Evolutionary conservation across 1,140 invertebrate species (phyloP), one percentile per base, ranked within the genome.

Genomic region (Psix sp.): DNA sequence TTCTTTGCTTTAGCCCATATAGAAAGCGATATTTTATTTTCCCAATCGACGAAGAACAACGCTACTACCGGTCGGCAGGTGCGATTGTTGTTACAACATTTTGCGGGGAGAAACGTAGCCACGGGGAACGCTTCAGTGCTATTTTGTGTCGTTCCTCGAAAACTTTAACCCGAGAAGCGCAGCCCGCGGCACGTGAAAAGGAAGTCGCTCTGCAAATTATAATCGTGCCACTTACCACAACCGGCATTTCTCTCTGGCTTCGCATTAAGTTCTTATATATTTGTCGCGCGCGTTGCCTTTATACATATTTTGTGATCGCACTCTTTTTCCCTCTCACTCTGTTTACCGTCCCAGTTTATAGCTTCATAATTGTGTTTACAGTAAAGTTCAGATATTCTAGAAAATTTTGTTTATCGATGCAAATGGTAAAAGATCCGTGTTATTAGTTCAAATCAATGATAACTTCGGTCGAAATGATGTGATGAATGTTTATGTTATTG

Each of bases 141-240:
- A 54, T 54, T 73, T 73, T 66, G 59, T 73, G 60, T 73, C 62
- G 39, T 16, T 60, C 39, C 54, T 60, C 43, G 51, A 71, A 63
- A 71, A 63, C 17, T 67, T 74, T 56, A 56, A 38, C 62, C 54
- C 57, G 35, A 17, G 52, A 31, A 15, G 35, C 49, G 42, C 16
- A 59, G 62, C 63, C 57, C 51, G 63, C 57, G 62, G 62, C 63
- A 57, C 57, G 63, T 43, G 71, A 62, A 62, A 67, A 43, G 49
- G 40, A 62, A 56, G 62, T 60, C 56, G 62, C 62, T 62, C 49
- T 67, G 49, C 33, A 74, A 74, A 67, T 67, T 74, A 67, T 74
- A 67, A 74, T 74, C 71, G 56, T 48, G 20, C 66, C 62, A 68
- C 68, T 70, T 54, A 52, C 42, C 54, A 31, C 51, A 66, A 29